Evolutionary conservation across 2,888 invertebrate species (phyloP), one percentile per base, ranked within the genome.

Genomic region (Drosophila kokeensis): DNA sequence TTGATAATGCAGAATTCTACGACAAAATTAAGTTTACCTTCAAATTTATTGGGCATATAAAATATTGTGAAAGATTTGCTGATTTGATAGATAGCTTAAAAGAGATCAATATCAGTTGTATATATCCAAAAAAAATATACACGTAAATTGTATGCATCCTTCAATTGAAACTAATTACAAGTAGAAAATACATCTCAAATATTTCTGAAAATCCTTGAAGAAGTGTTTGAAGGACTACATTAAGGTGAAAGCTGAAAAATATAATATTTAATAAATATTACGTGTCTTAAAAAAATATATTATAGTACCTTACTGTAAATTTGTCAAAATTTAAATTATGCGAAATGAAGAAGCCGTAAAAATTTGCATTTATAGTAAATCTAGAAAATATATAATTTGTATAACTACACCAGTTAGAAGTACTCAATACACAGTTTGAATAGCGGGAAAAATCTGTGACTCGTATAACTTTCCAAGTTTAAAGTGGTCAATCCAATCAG

Each of bases 1-100:
- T 66, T 55, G 40, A n/a, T 27, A 67, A 54, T 40, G 34, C 69
- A 29, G 40, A 57, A 50, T 38, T 50, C 50, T 69, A 42, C 40
- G 42, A 34, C 15, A 40, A 32, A 24, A n/a, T n/a, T n/a, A n/a
- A n/a, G n/a, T 36, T 6, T 21, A 15, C 10, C 45, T 21, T 18
- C 4, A 27, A 2, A 29, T 24, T 32, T 49, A n/a, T 30, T 13
- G 21, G 18, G 40, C 32, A 62, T 45, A 7, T 13, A 13, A 15
- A 21, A 21, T 15, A 4, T 21, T 15, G 15, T 15, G 2, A 45
- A 45, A 15, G 15, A 15, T 21, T 4, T 45, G 15, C 45, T 45
- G 15, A 24, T 8, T 8, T 45, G 2, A 15, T 21, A 13, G 7
- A 45, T 15, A 21, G 13, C 13, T 21, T 45, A 15, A 45, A 45